These are phyloP conservation scores for Syngnathus acus DNA, from an alignment of 2,797 vertebrate genomes.

Conservation along the genomic window DNA sequence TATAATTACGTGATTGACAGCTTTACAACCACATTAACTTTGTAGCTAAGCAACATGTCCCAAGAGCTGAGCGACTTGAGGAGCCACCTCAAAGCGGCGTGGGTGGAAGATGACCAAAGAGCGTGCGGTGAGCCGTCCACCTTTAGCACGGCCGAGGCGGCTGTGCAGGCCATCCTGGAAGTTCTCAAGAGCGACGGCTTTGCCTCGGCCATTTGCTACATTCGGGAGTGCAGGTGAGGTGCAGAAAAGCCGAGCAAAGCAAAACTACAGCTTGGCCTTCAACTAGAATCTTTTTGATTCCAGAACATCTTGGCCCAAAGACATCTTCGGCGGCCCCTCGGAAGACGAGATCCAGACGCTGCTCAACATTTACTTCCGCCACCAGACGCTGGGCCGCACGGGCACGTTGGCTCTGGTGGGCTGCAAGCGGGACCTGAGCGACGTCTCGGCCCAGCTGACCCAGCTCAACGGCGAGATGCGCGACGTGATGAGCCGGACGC, in stretches of 20 bases:
- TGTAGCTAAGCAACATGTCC: constrained; percentile 90
- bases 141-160: constrained; percentile 82
- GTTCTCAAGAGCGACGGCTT: constrained; percentile 83
- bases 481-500: constrained; percentile 86
- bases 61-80: constrained; percentile 86
- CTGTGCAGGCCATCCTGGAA: constrained; percentile 91
- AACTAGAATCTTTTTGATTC: not conserved
- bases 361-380: constrained; percentile 94
- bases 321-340: constrained; percentile 89
- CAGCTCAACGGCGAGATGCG: constrained; percentile 91
- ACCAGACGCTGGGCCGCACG: constrained; percentile 93
- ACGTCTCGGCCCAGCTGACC: constrained; percentile 87
- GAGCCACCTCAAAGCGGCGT: constrained; percentile 80
- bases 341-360: constrained; percentile 93
- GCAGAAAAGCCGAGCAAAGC: too few relatives aligned
- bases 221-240: constrained; percentile 87
- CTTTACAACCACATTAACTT: too few relatives aligned
- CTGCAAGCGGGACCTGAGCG: constrained; percentile 88
- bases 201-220: constrained; percentile 74
- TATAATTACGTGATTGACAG: too few relatives aligned
- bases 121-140: constrained; percentile 42
- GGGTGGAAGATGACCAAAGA: constrained; percentile 64
- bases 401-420: constrained; percentile 97
- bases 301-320: constrained; percentile 89
- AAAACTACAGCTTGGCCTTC: not conserved